phyloP scores from a whole-genome alignment of 2,888 invertebrate species.

The Altica lythri region DNA sequence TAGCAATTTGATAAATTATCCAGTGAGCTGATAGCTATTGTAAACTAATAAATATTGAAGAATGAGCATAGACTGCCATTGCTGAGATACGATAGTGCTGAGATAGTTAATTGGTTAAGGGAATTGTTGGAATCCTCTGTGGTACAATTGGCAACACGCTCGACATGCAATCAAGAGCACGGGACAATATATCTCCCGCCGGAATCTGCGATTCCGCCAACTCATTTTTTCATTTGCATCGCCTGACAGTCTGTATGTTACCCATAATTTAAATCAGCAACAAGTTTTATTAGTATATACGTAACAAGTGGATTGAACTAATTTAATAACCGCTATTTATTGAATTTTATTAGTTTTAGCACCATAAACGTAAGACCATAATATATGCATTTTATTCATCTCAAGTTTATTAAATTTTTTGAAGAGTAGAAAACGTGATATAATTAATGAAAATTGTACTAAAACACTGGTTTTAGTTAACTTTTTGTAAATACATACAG shows the following conservation, averaged over 20 bases:
- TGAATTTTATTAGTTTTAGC: too few relatives aligned
- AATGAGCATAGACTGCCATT: slow-evolving; percentile 11
- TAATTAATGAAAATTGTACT: too few relatives aligned
- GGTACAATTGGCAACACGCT: slow-evolving; percentile 24
- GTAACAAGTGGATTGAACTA: background rate
- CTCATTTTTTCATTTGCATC: slow-evolving; percentile 5
- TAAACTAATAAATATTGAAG: slow-evolving; percentile 19
- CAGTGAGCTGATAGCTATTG: background rate
- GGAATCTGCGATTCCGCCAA: slow-evolving; percentile 15
- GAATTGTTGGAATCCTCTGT: slow-evolving; percentile 19
- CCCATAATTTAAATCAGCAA: slow-evolving; percentile 3
- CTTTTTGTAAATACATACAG: too few relatives aligned
- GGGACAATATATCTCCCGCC: slow-evolving; percentile 20
- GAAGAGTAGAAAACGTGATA: too few relatives aligned
- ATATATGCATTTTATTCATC: too few relatives aligned
- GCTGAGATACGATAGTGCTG: slow-evolving; percentile 23
- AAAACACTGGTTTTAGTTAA: too few relatives aligned
- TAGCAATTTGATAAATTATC: slow-evolving; percentile 7
- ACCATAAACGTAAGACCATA: too few relatives aligned
- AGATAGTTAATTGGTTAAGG: slow-evolving; percentile 25
- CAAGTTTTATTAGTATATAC: slow-evolving; percentile 8
- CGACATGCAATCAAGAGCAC: slow-evolving; percentile 25
- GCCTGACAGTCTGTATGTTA: background rate
- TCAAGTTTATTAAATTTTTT: too few relatives aligned
- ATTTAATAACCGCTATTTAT: too few relatives aligned